A percentile compares a stretch with the other conserved stretches of the same genome.
Evolutionary conservation across 2,113 vertebrate species (phyloP).

Genomic region (Pica pica): DNA sequence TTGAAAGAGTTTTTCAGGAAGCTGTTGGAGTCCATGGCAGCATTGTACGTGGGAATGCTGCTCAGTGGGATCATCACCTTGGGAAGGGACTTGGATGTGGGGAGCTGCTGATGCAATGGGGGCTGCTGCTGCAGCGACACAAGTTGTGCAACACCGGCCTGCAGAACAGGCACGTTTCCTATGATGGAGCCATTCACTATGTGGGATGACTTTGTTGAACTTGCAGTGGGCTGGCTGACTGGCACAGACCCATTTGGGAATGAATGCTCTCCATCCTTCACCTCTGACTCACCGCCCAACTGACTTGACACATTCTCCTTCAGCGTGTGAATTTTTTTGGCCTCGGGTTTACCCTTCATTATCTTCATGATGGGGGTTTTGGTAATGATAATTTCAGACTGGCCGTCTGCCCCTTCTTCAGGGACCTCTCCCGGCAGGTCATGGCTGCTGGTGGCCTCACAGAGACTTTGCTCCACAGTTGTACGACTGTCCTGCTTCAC

Average conservation of each 20-base stretch:
- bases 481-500: conserved; percentile 77
- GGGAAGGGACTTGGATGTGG: conserved; percentile 88
- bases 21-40: conserved; percentile 94
- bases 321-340: conserved; percentile 86
- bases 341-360: conserved; percentile 89
- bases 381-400: conserved; percentile 89
- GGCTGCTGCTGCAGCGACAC: conserved; percentile 87
- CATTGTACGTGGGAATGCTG: conserved; percentile 96
- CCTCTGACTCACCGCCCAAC: conserved; percentile 31
- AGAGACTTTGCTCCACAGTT: conserved; percentile 84
- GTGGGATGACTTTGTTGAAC: conserved; percentile 66
- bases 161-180: conserved; percentile 87
- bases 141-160: conserved; percentile 88
- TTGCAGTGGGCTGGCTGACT: conserved; percentile 74
- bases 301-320: conserved; percentile 76
- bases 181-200: conserved; percentile 82
- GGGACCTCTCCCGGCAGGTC: conserved; percentile 25
- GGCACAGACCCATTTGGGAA: conserved; percentile 77
- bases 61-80: conserved; percentile 98
- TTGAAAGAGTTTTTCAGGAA: conserved; percentile 97
- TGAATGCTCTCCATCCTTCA: conserved; percentile 74
- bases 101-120: conserved; percentile 69
- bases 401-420: conserved; percentile 62
- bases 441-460: conserved; percentile 28
- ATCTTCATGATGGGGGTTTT: conserved; percentile 98